phyloP scores from a whole-genome alignment of 2,113 vertebrate species.

The Pterophyllum scalare region DNA sequence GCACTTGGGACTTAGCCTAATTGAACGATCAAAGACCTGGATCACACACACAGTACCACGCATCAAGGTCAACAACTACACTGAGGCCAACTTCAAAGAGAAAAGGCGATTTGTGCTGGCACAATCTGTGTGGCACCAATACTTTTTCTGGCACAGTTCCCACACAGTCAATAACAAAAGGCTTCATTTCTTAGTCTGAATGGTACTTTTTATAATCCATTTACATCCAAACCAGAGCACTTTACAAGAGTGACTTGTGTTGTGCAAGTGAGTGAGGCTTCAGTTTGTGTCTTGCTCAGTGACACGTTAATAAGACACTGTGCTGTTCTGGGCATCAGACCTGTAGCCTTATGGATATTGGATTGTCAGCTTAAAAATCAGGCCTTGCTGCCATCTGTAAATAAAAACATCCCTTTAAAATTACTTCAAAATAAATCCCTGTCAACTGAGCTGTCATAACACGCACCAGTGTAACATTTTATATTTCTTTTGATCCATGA shows the following conservation, averaged over 20 bases:
- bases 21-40: conserved; percentile 56
- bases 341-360: conserved; percentile 20
- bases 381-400: background rate
- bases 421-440: conserved; percentile 33
- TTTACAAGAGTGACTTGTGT: conserved; percentile 32
- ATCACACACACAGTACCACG: conserved; percentile 13
- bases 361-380: conserved; percentile 28
- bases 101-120: conserved; percentile 49
- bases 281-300: conserved; percentile 8
- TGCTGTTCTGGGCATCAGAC: conserved; percentile 18
- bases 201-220: conserved; percentile 43
- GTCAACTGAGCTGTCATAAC: conserved; percentile 7
- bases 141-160: conserved; percentile 35
- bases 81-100: conserved; percentile 55
- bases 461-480: background rate
- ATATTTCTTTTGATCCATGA: conserved; percentile 7
- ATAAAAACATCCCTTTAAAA: background rate
- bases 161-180: conserved; percentile 41
- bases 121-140: conserved; percentile 38
- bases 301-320: conserved; percentile 32
- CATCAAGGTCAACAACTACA: conserved; percentile 49
- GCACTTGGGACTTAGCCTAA: conserved; percentile 52
- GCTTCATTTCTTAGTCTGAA: conserved; percentile 26
- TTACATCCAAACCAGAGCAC: conserved; percentile 34
- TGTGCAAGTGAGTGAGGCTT: background rate